Evolutionary conservation across 2,888 invertebrate genomes (phyloP).

Genomic region (Drosophila quasianomalipes): DNA sequence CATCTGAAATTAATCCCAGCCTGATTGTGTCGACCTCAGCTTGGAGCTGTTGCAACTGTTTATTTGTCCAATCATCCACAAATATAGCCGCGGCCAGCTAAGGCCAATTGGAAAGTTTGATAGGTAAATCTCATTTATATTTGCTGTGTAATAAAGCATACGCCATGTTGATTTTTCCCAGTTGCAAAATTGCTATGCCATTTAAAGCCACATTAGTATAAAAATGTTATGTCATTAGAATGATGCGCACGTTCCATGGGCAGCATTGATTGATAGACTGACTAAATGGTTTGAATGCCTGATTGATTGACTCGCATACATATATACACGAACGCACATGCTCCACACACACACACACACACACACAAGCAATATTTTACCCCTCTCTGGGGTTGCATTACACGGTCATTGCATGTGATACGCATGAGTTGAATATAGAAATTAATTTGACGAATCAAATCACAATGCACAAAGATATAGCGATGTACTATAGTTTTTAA

Average conservation of each 20-base stretch:
- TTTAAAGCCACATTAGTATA: slow-evolving; percentile 61
- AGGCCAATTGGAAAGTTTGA: slow-evolving; percentile 1
- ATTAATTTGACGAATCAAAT: background rate
- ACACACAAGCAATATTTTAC: background rate
- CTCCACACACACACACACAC: slow-evolving; percentile 9
- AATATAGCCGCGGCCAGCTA: slow-evolving; percentile 9
- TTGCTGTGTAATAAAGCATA: slow-evolving; percentile 28
- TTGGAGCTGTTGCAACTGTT: slow-evolving; percentile 27
- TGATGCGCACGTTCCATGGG: slow-evolving; percentile 62
- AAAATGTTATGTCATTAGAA: slow-evolving; percentile 69
- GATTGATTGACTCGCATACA: slow-evolving; percentile 73
- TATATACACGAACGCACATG: slow-evolving; percentile 45
- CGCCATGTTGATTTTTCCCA: slow-evolving; percentile 19
- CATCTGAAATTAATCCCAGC: slow-evolving; percentile 31
- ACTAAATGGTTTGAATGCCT: slow-evolving; percentile 77
- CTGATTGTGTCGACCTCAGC: slow-evolving; percentile 28
- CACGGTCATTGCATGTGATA: background rate
- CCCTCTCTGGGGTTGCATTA: slow-evolving; percentile 11
- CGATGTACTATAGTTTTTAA: background rate
- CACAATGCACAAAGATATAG: background rate
- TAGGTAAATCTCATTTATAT: background rate
- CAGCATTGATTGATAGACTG: slow-evolving; percentile 74
- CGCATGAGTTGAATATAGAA: background rate
- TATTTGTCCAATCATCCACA: slow-evolving; percentile 29
- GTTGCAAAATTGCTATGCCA: slow-evolving; percentile 14